Percentiles rank a stretch among this genome's conserved stretches.
Conservation (phyloP, 2,888 invertebrate species). For the Eledona agricola region DNA sequence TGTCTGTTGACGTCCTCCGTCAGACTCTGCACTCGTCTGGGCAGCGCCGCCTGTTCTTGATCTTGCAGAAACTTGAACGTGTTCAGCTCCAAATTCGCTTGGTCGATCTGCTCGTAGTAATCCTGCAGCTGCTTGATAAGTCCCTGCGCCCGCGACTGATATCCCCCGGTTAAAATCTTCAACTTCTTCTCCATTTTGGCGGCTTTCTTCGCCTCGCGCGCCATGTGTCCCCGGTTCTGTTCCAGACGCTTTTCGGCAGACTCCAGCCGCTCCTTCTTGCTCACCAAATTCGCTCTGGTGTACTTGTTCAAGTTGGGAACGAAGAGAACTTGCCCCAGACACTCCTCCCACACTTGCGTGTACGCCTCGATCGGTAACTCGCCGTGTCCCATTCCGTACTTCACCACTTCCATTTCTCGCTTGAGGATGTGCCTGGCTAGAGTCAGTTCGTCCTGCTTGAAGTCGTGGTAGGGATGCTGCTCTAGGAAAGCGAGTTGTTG, state of each 20-base stretch:
- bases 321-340: constrained; percentile 90
- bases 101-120: constrained; percentile 89
- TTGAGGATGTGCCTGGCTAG: constrained; percentile 72
- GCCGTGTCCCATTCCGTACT: constrained; percentile 94
- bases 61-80: constrained; percentile 91
- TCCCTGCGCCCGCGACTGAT: constrained; percentile 80
- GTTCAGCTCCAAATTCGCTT: constrained; percentile 85
- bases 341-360: constrained; percentile 95
- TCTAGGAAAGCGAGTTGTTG: constrained; percentile 85
- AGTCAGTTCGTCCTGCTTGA: constrained; percentile 73
- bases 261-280: constrained; percentile 95
- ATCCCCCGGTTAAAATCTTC: constrained; percentile 93
- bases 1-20: constrained; percentile 93
- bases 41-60: constrained; percentile 90
- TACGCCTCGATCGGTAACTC: constrained; percentile 92
- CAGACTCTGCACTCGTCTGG: constrained; percentile 90
- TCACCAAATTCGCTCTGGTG: constrained; percentile 92
- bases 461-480: constrained; percentile 83
- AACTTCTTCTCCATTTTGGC: constrained; percentile 98
- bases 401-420: constrained; percentile 89
- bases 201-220: constrained; percentile 94
- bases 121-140: constrained; percentile 89
- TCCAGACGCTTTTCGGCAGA: constrained; percentile 92
- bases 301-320: constrained; percentile 79
- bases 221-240: constrained; percentile 95